Percentiles rank a stretch among this genome's conserved stretches.
phyloP scores from a whole-genome alignment of 1,140 invertebrate species.

The Polypedilum vanderplanki region DNA sequence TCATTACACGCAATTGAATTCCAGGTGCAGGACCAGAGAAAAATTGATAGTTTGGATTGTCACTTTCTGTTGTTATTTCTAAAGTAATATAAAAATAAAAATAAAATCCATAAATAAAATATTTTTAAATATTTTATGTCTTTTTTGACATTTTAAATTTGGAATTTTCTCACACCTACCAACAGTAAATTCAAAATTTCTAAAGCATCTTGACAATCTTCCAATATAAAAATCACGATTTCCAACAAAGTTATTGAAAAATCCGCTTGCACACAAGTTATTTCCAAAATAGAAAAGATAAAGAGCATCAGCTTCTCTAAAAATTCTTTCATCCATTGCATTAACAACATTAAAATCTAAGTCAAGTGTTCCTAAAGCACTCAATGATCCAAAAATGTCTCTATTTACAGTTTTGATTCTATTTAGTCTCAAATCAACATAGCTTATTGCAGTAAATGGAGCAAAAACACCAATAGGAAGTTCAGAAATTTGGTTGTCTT shows the following conservation, averaged over 20 bases:
- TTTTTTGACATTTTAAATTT: not conserved
- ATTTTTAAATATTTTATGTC: not conserved
- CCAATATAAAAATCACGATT: not conserved
- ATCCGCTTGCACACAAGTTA: not conserved
- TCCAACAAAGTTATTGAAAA: not conserved
- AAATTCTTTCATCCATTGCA: not conserved
- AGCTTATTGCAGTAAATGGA: no score
- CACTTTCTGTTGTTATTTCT: not conserved
- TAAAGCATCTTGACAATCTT: not conserved
- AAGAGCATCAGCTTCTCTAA: not conserved
- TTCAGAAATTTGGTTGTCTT: not conserved
- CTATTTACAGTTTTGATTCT: no score
- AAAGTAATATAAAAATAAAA: not conserved
- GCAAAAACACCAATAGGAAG: no score
- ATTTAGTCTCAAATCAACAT: no score
- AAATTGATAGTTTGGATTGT: not conserved
- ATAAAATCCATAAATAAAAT: not conserved
- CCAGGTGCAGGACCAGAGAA: not conserved
- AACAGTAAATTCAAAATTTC: not conserved
- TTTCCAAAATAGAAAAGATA: not conserved
- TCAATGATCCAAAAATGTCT: no score
- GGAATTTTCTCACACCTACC: not conserved
- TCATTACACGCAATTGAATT: not conserved
- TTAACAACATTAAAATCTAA: not conserved
- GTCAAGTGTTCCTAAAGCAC: no score